These are phyloP conservation scores for Lepidocolaptes lacrymiger DNA, from an alignment of 2,797 vertebrate species.

Conservation along the genomic window DNA sequence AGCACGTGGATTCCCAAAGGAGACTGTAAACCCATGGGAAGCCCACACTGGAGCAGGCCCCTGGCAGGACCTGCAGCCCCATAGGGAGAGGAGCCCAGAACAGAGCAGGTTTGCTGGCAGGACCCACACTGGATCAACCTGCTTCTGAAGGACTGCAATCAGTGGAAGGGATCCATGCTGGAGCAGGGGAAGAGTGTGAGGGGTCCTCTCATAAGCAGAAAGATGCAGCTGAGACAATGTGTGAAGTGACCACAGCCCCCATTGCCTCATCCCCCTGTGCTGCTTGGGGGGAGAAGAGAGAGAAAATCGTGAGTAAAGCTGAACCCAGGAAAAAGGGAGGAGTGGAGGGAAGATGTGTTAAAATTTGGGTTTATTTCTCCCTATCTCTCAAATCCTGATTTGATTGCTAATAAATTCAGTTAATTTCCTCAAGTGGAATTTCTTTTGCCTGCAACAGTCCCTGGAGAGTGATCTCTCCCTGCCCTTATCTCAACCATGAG, in stretches of 20 bases:
- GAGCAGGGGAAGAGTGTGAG: neutral
- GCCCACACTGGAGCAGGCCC: neutral
- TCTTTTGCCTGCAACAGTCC: neutral
- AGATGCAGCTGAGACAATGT: neutral
- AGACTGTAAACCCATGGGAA: neutral
- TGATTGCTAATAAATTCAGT: neutral
- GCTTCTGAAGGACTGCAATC: neutral
- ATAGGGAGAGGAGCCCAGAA: too few relatives aligned
- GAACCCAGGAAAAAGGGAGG: neutral
- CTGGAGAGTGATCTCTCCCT: neutral
- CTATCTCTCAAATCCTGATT: neutral
- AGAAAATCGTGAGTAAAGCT: neutral
- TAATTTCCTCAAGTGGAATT: neutral
- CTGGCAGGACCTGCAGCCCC: neutral
- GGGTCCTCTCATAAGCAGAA: neutral
- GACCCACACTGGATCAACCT: neutral
- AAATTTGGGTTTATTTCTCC: neutral
- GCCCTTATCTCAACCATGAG: neutral
- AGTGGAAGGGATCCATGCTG: neutral
- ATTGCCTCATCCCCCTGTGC: neutral
- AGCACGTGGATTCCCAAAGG: too few relatives aligned
- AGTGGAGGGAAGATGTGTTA: neutral
- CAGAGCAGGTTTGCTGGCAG: neutral
- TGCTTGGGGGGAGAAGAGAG: neutral
- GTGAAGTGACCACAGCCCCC: accelerated